Percentiles rank a stretch among this genome's conserved stretches.
Conservation (phyloP, 2,888 invertebrate genomes). For the Drosophila formosana region DNA sequence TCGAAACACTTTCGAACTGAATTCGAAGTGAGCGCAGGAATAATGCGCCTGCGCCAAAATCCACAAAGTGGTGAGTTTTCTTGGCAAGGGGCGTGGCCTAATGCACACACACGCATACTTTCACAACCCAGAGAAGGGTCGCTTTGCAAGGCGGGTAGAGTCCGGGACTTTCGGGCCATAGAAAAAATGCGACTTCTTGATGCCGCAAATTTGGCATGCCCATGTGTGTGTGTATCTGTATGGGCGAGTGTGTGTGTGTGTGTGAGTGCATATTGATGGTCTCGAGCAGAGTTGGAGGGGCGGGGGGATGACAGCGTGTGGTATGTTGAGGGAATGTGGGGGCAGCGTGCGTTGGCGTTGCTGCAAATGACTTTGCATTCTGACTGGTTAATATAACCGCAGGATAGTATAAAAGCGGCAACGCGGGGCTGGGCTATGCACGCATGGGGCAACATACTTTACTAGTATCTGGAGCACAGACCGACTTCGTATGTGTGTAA, state of each 20-base stretch:
- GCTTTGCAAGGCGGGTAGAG: constrained; percentile 15
- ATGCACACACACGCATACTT: constrained; percentile 25
- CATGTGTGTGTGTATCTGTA: constrained; percentile 37
- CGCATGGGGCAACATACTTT: constrained; percentile 2
- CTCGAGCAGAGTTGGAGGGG: constrained; percentile 8
- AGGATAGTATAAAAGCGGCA: constrained; percentile 76
- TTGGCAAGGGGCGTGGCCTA: constrained; percentile 45
- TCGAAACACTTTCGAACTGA: constrained; percentile 31
- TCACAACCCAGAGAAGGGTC: constrained; percentile 2
- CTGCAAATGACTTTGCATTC: constrained; percentile 81
- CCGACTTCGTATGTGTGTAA: constrained; percentile 9
- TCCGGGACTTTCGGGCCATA: constrained; percentile 58
- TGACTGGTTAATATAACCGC: constrained; percentile 85
- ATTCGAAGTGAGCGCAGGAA: constrained; percentile 27
- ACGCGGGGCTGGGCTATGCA: constrained; percentile 31
- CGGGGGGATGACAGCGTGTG: background rate
- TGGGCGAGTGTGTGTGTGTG: constrained; percentile 31
- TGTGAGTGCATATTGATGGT: constrained; percentile 26
- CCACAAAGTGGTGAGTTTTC: constrained; percentile 54
- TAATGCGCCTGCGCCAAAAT: constrained; percentile 32
- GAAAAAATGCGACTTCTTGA: constrained; percentile 85
- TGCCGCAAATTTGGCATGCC: constrained; percentile 82
- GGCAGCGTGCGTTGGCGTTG: constrained; percentile 48
- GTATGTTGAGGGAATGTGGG: constrained; percentile 11
- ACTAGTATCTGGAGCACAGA: background rate